Evolutionary conservation across 2,888 invertebrate species (phyloP).

Genomic region (Luffia ferchaultella): DNA sequence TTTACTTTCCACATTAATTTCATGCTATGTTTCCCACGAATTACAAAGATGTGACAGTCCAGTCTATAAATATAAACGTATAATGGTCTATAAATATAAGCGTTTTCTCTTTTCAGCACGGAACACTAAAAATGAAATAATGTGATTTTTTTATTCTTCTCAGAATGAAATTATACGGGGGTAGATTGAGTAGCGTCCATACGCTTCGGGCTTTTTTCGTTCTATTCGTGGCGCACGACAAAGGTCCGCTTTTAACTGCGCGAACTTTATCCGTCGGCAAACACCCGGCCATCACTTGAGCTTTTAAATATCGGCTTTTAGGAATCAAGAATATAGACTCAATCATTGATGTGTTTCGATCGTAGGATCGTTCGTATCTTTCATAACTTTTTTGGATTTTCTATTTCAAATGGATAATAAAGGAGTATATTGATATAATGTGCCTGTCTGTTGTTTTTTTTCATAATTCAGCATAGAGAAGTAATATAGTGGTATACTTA

Average conservation of each 20-base stretch:
- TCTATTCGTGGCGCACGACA: conserved; percentile 24
- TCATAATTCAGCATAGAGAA: no score
- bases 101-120: neutral
- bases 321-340: no score
- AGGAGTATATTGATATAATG: no score
- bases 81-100: no score
- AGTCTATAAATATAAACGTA: no score
- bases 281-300: conserved; percentile 17
- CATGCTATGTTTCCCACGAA: no score
- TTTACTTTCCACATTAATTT: no score
- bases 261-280: conserved; percentile 33
- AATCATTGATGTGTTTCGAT: neutral
- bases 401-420: no score
- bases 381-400: no score
- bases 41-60: no score
- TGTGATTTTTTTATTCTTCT: neutral
- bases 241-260: conserved; percentile 33
- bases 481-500: no score
- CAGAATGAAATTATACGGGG: neutral
- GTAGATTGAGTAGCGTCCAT: conserved; percentile 3
- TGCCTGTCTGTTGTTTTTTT: no score
- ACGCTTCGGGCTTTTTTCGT: conserved; percentile 23
- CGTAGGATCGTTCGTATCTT: neutral
- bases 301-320: conserved; percentile 19
- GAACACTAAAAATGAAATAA: neutral